Evolutionary conservation across 2,797 vertebrate genomes (phyloP), one percentile per base, ranked within the genome.

Genomic region (Neopelma chrysocephalum): DNA sequence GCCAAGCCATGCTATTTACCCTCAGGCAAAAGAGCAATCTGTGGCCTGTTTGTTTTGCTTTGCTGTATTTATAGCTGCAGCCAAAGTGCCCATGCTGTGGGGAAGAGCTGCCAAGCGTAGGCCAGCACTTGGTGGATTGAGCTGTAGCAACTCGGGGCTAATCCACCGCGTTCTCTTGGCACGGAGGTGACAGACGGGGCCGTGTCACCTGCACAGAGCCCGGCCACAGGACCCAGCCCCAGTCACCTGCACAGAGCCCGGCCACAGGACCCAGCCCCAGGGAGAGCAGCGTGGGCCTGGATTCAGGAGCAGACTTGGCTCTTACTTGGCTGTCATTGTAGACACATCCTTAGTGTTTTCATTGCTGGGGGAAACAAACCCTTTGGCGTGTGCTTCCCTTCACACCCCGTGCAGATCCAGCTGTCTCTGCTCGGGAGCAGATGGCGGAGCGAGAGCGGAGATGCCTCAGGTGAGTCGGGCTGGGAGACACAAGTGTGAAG

Each of bases 381-480:
- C 82, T 56, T 45, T 7, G 54, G 92, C 9, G 1, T 40, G 80
- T 20, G 77, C 77, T 76, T 57, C 42, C 83, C 89, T 66, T 90
- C 80, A 56, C 87, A 82, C 47, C 77, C 85, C 15, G 50, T 1
- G 47, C 4, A 0, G 58, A 38, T 68, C 73, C 94, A 89, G 94
- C 94, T 85, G 93, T 65, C 94, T 34, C 61, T 12, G 69, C 80
- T 64, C 60, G 0, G 8, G 16, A 81, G 93, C 94, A 93, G 90
- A 94, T 87, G 96, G 89, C 1, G 4, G 60, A 71, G 90, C 1
- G 62, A 58, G 89, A 85, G 73, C 66, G 4, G 86, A 45, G 94
- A 48, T 5, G 73, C 89, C 82, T 79, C 95, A 93, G 92, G 94
- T 95, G 95, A 95, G 95, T 4, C 3, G 64, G 65, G 91, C 95